A percentile compares a stretch with the other conserved stretches of the same genome.
These are phyloP conservation scores for Callionymus lyra DNA, from an alignment of 2,113 vertebrate genomes.

Conservation along the genomic window DNA sequence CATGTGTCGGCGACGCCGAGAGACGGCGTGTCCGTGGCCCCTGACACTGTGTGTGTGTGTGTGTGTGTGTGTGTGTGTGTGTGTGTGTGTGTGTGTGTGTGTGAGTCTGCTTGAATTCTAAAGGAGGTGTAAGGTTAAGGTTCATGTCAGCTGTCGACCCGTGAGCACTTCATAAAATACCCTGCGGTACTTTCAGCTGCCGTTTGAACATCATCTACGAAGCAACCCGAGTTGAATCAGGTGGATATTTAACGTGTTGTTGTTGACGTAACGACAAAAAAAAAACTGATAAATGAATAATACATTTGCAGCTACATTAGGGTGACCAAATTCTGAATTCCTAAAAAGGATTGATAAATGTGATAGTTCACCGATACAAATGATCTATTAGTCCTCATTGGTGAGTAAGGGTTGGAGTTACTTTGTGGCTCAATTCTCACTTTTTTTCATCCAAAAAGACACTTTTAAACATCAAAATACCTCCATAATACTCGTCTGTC, in stretches of 20 bases:
- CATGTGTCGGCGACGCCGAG: not conserved
- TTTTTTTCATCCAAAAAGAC: too few species aligned
- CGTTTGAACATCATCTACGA: slow-evolving; percentile 51
- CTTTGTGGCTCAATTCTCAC: too few species aligned
- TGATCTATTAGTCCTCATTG: too few species aligned
- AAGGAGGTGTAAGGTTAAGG: slow-evolving; percentile 58
- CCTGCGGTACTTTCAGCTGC: slow-evolving; percentile 52
- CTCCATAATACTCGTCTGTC: too few species aligned
- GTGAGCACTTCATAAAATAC: slow-evolving; percentile 53
- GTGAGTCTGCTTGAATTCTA: slow-evolving; percentile 41
- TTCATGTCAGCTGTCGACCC: slow-evolving; percentile 54
- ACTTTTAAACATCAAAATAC: too few species aligned
- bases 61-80: slow-evolving; percentile 6
- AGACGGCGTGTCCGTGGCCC: not conserved
- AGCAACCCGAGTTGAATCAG: slow-evolving; percentile 11
- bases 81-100: slow-evolving; percentile 13
- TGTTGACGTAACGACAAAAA: too few species aligned
- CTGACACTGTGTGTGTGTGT: slow-evolving; percentile 13
- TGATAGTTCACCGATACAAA: too few species aligned
- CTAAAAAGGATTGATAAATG: too few species aligned
- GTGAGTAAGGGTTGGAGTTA: too few species aligned
- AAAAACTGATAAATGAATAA: too few species aligned
- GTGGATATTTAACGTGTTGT: not conserved
- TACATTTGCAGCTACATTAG: too few species aligned
- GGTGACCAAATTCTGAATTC: too few species aligned